These are phyloP conservation scores for Ageneiosus marmoratus DNA, from an alignment of 2,113 vertebrate genomes.

Conservation along the genomic window DNA sequence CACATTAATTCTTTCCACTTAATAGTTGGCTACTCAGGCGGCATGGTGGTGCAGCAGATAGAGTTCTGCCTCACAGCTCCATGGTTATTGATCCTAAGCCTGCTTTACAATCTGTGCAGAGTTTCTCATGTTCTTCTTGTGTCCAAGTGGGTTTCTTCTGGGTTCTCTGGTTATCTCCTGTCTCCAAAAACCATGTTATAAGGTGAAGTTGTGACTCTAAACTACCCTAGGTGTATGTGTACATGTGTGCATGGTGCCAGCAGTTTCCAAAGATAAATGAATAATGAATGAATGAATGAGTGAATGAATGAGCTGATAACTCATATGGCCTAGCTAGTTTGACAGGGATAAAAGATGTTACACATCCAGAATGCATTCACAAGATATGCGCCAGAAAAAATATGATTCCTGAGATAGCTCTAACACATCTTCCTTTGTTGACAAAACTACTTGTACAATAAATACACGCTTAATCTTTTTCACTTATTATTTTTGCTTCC, in stretches of 20 bases:
- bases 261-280: too few relatives aligned
- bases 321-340: background rate
- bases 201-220: background rate
- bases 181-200: background rate
- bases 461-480: constrained; percentile 2
- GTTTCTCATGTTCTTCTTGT: background rate
- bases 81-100: background rate
- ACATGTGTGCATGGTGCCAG: background rate
- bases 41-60: too few relatives aligned
- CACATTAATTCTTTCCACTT: background rate
- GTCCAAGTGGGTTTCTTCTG: background rate
- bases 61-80: background rate
- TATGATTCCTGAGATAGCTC: background rate
- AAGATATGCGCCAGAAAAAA: background rate
- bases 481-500: constrained; percentile 36
- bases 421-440: background rate
- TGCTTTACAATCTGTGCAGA: background rate
- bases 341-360: background rate
- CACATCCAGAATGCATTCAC: background rate
- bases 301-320: background rate
- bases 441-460: background rate
- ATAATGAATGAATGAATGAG: background rate
- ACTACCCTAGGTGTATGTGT: background rate
- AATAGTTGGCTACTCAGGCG: background rate
- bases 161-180: background rate